Conservation (phyloP, 2,888 invertebrate species). For the Mantis religiosa region DNA sequence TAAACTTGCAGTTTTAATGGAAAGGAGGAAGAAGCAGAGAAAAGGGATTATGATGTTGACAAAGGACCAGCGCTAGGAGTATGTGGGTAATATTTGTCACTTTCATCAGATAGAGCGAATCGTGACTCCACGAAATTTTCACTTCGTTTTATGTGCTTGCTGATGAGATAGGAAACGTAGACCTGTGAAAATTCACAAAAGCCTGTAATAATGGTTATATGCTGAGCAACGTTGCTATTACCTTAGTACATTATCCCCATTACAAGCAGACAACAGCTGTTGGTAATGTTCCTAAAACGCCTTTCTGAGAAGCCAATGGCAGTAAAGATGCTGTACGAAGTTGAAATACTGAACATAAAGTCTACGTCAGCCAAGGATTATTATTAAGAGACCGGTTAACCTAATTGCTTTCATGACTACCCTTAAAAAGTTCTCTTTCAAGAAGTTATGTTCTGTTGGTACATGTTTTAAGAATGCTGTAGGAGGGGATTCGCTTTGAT, state of each 20-base stretch:
- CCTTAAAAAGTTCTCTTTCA: not conserved
- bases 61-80: too few species aligned
- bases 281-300: not conserved
- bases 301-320: not conserved
- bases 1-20: too few species aligned
- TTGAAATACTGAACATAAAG: not conserved
- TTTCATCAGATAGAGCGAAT: not conserved
- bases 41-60: too few species aligned
- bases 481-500: not conserved
- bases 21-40: too few species aligned
- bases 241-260: not conserved
- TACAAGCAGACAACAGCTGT: not conserved
- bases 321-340: not conserved
- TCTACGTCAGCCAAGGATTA: not conserved
- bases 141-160: not conserved
- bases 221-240: not conserved
- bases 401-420: not conserved
- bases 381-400: not conserved
- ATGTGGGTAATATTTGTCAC: too few species aligned
- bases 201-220: not conserved
- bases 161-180: not conserved
- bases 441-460: not conserved
- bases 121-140: not conserved
- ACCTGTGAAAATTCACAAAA: not conserved
- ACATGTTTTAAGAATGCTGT: not conserved